phyloP scores from a whole-genome alignment of 1,140 invertebrate species.

The Asobara japonica region DNA sequence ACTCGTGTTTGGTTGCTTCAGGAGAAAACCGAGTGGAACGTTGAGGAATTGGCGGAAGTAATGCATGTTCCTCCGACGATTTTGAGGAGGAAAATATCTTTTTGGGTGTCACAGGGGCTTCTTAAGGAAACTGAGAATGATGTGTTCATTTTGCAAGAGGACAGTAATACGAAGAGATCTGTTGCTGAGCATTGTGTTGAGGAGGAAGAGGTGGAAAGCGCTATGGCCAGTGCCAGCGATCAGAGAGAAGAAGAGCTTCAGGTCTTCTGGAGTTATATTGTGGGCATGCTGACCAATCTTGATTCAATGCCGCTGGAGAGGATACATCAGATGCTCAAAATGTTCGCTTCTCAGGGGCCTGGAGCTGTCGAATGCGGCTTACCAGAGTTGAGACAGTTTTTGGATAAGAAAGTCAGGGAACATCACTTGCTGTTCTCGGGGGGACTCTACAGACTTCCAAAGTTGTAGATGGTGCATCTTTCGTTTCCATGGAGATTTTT shows the following conservation, averaged over 20 bases:
- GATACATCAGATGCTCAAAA: conserved; percentile 96
- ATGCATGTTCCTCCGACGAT: conserved; percentile 87
- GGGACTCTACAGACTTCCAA: conserved; percentile 88
- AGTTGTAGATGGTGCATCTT: conserved; percentile 59
- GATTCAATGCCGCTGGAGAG: conserved; percentile 92
- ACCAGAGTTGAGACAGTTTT: conserved; percentile 87
- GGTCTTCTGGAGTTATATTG: conserved; percentile 96
- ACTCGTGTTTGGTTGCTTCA: no score
- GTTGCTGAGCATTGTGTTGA: conserved; percentile 75
- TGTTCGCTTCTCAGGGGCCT: conserved; percentile 92
- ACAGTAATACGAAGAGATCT: conserved; percentile 68
- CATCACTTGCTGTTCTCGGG: conserved; percentile 86
- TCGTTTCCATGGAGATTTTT: no score
- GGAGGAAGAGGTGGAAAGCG: conserved; percentile 92
- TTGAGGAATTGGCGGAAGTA: conserved; percentile 84
- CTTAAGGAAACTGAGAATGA: conserved; percentile 81
- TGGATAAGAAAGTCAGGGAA: conserved; percentile 92
- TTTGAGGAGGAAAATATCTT: conserved; percentile 85
- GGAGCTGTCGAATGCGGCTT: conserved; percentile 86
- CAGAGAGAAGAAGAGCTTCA: conserved; percentile 94
- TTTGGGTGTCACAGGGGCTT: conserved; percentile 91
- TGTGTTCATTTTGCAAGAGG: conserved; percentile 82
- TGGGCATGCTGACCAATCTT: conserved; percentile 96
- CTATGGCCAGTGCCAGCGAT: conserved; percentile 91
- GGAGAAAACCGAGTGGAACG: conserved; percentile 84